phyloP scores from a whole-genome alignment of 2,113 vertebrate species.

The Tonatia bakeri region DNA sequence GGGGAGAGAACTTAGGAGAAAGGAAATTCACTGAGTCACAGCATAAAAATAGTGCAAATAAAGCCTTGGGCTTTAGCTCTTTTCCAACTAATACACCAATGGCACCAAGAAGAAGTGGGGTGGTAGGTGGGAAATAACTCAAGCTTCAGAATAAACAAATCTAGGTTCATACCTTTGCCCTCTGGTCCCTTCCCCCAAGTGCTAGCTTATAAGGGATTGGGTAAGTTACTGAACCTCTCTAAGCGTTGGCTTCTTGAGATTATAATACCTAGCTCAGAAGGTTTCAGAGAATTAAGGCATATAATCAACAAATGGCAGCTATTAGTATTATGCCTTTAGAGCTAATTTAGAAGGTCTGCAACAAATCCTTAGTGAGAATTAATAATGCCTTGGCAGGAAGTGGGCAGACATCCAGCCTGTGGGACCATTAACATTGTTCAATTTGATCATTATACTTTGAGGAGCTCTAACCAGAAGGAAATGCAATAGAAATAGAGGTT shows the following conservation, averaged over 20 bases:
- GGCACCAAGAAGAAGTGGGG: too few species aligned
- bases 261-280: neutral
- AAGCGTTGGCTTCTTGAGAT: neutral
- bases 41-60: neutral
- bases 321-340: conserved; percentile 31
- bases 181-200: neutral
- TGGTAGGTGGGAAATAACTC: neutral
- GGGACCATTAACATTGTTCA: conserved; percentile 35
- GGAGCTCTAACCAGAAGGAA: conserved; percentile 23
- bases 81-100: neutral
- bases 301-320: conserved; percentile 4
- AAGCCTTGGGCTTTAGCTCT: neutral
- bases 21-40: neutral
- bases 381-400: conserved; percentile 44
- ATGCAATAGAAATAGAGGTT: neutral
- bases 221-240: neutral
- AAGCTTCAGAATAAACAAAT: neutral
- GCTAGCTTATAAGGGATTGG: neutral
- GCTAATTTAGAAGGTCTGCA: conserved; percentile 47
- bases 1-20: conserved; percentile 29
- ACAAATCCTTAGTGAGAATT: conserved; percentile 42
- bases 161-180: neutral
- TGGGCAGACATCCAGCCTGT: conserved; percentile 17
- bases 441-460: conserved; percentile 21
- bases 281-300: neutral